Conservation (phyloP, 2,113 vertebrate genomes). For the Rhinolophus sinicus region DNA sequence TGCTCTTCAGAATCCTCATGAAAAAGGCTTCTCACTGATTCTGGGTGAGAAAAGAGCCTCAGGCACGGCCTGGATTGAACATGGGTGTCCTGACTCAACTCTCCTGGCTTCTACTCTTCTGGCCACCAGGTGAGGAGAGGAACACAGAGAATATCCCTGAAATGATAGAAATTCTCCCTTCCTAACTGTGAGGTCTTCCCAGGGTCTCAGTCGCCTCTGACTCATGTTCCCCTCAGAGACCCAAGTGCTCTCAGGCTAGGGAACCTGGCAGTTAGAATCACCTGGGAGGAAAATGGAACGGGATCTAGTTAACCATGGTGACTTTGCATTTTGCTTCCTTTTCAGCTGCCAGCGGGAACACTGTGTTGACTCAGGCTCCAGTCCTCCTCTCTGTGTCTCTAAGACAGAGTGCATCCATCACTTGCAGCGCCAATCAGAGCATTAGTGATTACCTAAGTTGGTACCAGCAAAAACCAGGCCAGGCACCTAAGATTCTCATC, state of each 20-base stretch:
- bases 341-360: neutral
- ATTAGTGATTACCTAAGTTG: neutral
- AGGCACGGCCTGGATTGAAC: neutral
- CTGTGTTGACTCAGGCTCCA: neutral
- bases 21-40: neutral
- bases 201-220: no score
- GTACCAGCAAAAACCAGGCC: constrained; percentile 35
- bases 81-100: neutral
- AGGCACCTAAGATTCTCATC: neutral
- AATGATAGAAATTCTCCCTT: no score
- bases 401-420: neutral
- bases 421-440: neutral
- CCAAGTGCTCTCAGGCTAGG: neutral
- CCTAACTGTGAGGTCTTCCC: no score
- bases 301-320: neutral
- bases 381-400: neutral
- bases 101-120: neutral
- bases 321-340: neutral
- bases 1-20: neutral
- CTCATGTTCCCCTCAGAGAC: neutral
- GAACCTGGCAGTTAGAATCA: neutral
- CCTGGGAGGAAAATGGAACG: neutral
- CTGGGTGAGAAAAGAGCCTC: no score
- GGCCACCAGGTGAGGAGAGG: neutral
- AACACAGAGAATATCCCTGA: no score